Conservation (phyloP, 2,888 invertebrate genomes). For the Clusia tigrina region DNA sequence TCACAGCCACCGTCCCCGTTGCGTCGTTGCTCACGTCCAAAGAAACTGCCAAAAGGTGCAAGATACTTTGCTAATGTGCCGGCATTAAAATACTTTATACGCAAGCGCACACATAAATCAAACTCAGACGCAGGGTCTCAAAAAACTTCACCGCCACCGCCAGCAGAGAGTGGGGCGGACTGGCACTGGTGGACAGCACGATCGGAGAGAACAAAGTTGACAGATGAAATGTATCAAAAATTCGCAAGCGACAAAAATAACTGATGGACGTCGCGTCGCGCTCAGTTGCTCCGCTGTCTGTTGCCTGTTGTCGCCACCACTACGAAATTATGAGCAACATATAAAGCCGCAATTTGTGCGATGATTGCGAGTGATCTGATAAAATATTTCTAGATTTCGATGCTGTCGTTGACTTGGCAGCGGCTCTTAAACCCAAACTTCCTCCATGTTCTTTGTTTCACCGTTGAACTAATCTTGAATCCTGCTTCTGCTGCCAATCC, state of each 20-base stretch:
- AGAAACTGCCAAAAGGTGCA: slow-evolving; percentile 31
- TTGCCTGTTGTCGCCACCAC: background rate
- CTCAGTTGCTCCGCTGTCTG: background rate
- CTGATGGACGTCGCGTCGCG: background rate
- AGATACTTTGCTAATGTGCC: slow-evolving; percentile 34
- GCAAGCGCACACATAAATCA: slow-evolving; percentile 39
- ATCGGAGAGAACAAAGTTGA: slow-evolving; percentile 34
- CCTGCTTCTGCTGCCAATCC: slow-evolving; percentile 16
- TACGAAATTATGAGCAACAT: slow-evolving; percentile 21
- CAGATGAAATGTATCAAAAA: slow-evolving; percentile 30
- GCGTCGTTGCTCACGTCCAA: background rate
- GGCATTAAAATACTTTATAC: slow-evolving; percentile 39
- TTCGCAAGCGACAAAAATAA: background rate
- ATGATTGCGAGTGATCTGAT: slow-evolving; percentile 14
- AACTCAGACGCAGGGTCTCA: slow-evolving; percentile 24
- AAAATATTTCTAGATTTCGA: slow-evolving; percentile 16
- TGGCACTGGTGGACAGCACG: slow-evolving; percentile 12
- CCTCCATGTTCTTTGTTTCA: slow-evolving; percentile 18
- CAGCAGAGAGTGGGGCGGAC: background rate
- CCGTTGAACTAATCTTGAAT: slow-evolving; percentile 33
- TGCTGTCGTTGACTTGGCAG: slow-evolving; percentile 19
- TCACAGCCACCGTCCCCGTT: background rate
- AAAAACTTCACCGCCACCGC: background rate
- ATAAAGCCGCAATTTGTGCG: background rate
- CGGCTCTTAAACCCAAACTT: background rate